Conservation (phyloP, 2,797 vertebrate species). For the Selene dorsalis region DNA sequence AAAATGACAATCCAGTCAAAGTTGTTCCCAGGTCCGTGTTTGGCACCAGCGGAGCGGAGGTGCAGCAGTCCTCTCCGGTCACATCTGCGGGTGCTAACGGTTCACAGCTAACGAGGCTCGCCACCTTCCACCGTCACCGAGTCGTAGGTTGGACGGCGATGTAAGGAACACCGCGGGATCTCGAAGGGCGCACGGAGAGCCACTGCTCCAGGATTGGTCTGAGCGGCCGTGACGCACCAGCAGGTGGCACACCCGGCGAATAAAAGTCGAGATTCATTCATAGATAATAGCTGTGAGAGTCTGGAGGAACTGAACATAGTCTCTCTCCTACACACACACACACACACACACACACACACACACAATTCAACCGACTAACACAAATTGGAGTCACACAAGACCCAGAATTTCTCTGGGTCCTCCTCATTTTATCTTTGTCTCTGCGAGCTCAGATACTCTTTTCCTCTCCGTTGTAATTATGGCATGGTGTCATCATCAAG, state of each 20-base stretch:
- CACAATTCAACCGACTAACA: slow-evolving; percentile 3
- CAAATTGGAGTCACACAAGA: slow-evolving; percentile 1
- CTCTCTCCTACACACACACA: not conserved
- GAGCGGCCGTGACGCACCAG: slow-evolving; percentile 78
- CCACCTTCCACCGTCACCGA: slow-evolving; percentile 55
- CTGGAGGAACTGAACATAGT: not conserved
- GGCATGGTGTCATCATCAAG: slow-evolving; percentile 7
- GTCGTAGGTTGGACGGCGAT: slow-evolving; percentile 46
- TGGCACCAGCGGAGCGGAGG: slow-evolving; percentile 45
- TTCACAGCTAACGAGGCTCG: slow-evolving; percentile 27
- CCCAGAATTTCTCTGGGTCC: slow-evolving; percentile 8
- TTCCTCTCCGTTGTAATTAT: slow-evolving; percentile 23
- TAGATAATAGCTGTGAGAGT: slow-evolving; percentile 27
- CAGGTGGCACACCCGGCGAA: slow-evolving; percentile 83
- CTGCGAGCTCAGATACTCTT: not conserved
- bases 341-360: not conserved
- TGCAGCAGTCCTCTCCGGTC: slow-evolving; percentile 52
- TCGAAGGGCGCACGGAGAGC: slow-evolving; percentile 74
- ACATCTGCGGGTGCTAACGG: slow-evolving; percentile 33
- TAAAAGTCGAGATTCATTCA: slow-evolving; percentile 66
- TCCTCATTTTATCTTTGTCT: slow-evolving; percentile 5
- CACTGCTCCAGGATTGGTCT: slow-evolving; percentile 78
- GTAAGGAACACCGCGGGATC: slow-evolving; percentile 70
- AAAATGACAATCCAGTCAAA: slow-evolving; percentile 73
- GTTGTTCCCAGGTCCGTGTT: slow-evolving; percentile 66